These are phyloP conservation scores for Podarcis raffonei DNA, from an alignment of 2,113 vertebrate genomes.

Conservation along the genomic window DNA sequence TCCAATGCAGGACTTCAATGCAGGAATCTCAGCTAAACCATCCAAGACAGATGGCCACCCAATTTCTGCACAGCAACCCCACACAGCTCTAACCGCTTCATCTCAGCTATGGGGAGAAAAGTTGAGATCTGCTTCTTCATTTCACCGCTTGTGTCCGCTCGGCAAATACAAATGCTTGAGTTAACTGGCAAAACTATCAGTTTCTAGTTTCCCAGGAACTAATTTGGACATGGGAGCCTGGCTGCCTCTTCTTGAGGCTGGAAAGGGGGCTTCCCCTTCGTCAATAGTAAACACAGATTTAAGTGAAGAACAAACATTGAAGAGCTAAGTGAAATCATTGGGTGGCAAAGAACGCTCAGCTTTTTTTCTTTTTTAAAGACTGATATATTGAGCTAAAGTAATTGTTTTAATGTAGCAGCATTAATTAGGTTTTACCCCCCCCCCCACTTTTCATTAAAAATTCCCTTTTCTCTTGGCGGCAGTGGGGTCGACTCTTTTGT, in stretches of 20 bases:
- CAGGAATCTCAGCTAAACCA: too few species aligned
- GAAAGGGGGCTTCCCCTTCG: background rate
- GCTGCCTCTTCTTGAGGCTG: background rate
- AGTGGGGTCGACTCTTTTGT: conserved; percentile 25
- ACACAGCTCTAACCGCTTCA: background rate
- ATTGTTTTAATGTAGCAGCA: conserved; percentile 9
- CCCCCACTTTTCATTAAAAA: conserved; percentile 13
- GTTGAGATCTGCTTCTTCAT: background rate
- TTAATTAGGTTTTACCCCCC: conserved; percentile 35
- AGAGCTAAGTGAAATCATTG: accelerated
- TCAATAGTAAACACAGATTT: background rate
- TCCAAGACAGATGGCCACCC: too few species aligned
- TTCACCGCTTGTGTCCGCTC: background rate
- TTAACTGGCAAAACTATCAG: too few species aligned
- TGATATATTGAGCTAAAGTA: background rate
- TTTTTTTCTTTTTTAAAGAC: background rate
- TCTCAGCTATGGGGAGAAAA: background rate
- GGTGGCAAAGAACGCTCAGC: background rate
- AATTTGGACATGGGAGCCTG: background rate
- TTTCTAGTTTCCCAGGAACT: background rate
- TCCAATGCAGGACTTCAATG: too few species aligned
- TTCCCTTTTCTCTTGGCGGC: conserved; percentile 12
- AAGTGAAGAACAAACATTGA: accelerated
- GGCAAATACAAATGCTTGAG: too few species aligned
- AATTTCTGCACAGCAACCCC: background rate